Percentiles rank a stretch among this genome's conserved stretches.
Evolutionary conservation across 2,797 vertebrate species (phyloP).

Genomic region (Hemibagrus guttatus): DNA sequence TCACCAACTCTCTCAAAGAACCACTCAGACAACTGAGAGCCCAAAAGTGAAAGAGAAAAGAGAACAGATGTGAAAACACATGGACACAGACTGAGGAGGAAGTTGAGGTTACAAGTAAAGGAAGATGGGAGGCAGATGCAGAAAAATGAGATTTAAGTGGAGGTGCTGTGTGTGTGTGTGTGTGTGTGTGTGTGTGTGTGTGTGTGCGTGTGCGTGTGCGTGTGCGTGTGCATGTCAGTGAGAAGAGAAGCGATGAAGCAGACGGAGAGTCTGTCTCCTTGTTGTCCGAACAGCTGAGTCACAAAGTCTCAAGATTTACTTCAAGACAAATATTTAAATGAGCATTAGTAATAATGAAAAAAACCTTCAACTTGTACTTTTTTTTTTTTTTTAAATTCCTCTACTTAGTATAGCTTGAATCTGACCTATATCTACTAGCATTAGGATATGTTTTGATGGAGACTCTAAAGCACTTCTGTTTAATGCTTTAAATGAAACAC

Average conservation of each 20-base stretch:
- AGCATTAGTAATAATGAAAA: background rate
- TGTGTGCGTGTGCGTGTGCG: background rate
- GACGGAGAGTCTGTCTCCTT: background rate
- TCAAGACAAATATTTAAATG: background rate
- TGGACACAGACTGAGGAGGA: background rate
- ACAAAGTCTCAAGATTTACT: background rate
- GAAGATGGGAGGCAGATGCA: background rate
- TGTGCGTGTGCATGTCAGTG: background rate
- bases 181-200: background rate
- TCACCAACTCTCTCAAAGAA: slow-evolving; percentile 9
- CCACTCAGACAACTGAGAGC: background rate
- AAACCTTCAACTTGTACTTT: background rate
- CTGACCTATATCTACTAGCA: background rate
- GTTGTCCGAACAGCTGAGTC: background rate
- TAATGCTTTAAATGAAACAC: background rate
- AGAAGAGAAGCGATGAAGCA: background rate
- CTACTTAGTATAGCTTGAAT: background rate
- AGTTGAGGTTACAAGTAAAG: background rate
- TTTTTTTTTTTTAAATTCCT: background rate
- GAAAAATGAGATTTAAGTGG: background rate
- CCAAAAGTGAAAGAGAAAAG: background rate
- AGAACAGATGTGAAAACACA: background rate
- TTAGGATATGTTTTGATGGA: background rate
- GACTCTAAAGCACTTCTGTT: background rate
- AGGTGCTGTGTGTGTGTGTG: background rate